Evolutionary conservation across 2,113 vertebrate species (phyloP).

Genomic region (Nipponia nippon): DNA sequence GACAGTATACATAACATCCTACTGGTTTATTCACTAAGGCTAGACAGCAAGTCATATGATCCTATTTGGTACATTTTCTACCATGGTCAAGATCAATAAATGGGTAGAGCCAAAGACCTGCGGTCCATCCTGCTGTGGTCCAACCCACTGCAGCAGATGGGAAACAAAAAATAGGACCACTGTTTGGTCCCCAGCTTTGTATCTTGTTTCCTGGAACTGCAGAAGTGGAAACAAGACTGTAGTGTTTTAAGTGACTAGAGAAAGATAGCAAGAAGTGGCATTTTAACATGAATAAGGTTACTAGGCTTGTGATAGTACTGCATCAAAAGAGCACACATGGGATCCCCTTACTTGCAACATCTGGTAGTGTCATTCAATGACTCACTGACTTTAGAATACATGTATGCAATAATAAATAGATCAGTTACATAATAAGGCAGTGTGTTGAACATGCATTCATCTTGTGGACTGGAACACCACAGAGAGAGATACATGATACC

Average conservation of each 20-base stretch:
- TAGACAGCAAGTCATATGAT: conserved; percentile 72
- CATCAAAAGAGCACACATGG: conserved; percentile 62
- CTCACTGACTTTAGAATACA: conserved; percentile 68
- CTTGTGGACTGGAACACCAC: conserved; percentile 80
- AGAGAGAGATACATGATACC: conserved; percentile 79
- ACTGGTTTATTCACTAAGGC: conserved; percentile 74
- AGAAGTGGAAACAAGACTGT: conserved; percentile 57
- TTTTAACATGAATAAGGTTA: conserved; percentile 61
- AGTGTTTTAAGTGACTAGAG: conserved; percentile 51
- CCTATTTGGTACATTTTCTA: conserved; percentile 70
- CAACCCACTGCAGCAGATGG: conserved; percentile 47
- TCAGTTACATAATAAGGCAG: conserved; percentile 91
- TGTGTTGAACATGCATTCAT: conserved; percentile 87
- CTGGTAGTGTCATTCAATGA: conserved; percentile 71
- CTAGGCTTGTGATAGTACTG: conserved; percentile 65
- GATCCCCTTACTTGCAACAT: conserved; percentile 52
- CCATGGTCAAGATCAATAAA: conserved; percentile 50
- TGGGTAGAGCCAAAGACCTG: conserved; percentile 52
- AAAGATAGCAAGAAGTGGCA: conserved; percentile 59
- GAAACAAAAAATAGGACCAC: conserved; percentile 44
- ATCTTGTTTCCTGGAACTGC: conserved; percentile 54
- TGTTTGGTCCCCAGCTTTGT: conserved; percentile 40
- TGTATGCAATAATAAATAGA: conserved; percentile 90
- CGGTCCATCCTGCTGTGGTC: conserved; percentile 41
- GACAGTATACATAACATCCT: conserved; percentile 64